Percentiles rank a stretch among this genome's conserved stretches.
These are phyloP conservation scores for Macquaria australasica DNA, from an alignment of 2,113 vertebrate genomes.

Conservation along the genomic window DNA sequence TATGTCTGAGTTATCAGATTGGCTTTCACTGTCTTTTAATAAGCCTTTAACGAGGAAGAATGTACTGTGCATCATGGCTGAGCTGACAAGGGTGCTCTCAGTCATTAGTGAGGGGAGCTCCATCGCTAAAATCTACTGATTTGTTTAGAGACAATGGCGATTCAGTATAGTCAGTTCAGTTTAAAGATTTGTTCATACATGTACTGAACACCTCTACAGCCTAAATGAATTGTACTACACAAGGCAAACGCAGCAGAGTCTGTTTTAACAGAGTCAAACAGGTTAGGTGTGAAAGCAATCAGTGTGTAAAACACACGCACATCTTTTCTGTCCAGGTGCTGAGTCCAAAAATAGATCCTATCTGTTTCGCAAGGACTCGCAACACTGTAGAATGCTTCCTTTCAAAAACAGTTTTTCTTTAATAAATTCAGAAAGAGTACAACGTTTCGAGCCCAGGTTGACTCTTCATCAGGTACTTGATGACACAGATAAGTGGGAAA, in stretches of 20 bases:
- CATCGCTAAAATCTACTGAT: slow-evolving; percentile 7
- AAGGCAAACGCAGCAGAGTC: neutral
- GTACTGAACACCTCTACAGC: neutral
- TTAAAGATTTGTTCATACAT: neutral
- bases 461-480: too few species aligned
- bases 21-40: slow-evolving; percentile 41
- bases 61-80: neutral
- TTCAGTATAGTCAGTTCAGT: neutral
- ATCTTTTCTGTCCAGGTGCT: too few species aligned
- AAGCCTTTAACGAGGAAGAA: slow-evolving; percentile 40
- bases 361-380: too few species aligned
- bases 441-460: too few species aligned
- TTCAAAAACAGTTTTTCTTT: too few species aligned
- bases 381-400: too few species aligned
- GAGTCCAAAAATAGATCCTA: too few species aligned
- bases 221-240: neutral
- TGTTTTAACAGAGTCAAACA: neutral
- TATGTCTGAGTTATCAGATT: slow-evolving; percentile 11
- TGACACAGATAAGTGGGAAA: neutral
- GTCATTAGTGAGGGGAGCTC: neutral
- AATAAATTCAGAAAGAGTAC: too few species aligned
- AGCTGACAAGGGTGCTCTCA: neutral
- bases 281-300: neutral
- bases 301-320: too few species aligned
- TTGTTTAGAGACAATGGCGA: neutral